Base-by-base conservation (phyloP, 2,888 invertebrate genomes). In the Hesperia comma region DNA sequence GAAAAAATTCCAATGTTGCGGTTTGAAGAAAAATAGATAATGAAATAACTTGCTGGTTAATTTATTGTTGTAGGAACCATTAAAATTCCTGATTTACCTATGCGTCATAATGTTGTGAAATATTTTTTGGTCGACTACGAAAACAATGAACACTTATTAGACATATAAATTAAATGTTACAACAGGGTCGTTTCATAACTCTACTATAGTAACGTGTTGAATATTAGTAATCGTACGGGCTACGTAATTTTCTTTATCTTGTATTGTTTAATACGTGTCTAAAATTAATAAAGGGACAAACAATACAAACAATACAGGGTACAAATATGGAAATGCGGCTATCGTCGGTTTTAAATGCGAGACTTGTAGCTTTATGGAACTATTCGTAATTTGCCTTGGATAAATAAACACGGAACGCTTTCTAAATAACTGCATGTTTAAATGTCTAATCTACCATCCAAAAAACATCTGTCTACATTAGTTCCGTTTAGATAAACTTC, bases 1-100 rank as follows among this genome's bases (percentile, higher is more conserved):
- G 33, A 63, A 57, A 63, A 57, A 71, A 68, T 61, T 58, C 43
- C 56, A 32, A 54, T 61, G 62, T 32, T 17, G 6, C 14, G 43
- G 43, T 43, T 43, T 1, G n/a, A 15, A 6, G 15, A 6, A 43
- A 7, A 43, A n/a, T 43, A 15, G 43, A 15, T 15, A 15, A 5
- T 15, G 15, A 43, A 43, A 43, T 6, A 43, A n/a, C 1, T 43
- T n/a, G 43, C 15, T n/a, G 2, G 15, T 15, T 15, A 15, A 6
- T 43, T 43, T 43, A 43, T 43, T 15, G 43, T 43, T 43, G 15
- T 43, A 43, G 43, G 15, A 43, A 43, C 43, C 15, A n/a, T 43
- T n/a, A n/a, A 43, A 6, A 43, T 15, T 43, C 15, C 43, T 6
- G 43, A 43, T 6, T 14, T 14, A 8, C 5, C 33, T 33, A 37